Base-by-base conservation (phyloP, 92 coral and sea anemone species). In the Montipora capitata region DNA sequence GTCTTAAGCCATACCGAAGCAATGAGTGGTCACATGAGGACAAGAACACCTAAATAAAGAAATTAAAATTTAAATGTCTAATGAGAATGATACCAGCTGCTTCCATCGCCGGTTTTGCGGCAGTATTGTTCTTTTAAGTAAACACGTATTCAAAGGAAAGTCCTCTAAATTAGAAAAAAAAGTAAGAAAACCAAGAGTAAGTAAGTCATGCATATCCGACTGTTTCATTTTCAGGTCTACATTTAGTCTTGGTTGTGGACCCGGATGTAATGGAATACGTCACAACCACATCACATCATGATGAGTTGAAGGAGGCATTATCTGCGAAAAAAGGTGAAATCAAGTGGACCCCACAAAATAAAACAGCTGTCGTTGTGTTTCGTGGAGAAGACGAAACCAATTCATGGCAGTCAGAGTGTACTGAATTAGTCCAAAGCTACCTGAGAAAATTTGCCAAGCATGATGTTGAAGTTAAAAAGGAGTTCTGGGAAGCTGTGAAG, bases 211-310 rank as follows among this genome's bases (percentile, higher is more conserved):
- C 0, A 27, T 27, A 27, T 27, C 35, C 35, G 1, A 27, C 35
- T 27, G 35, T 27, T 27, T 48, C 52, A 9, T 48, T 5, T 48
- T 5, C 6, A 14, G 41, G 38, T 27, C 91, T 74, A 76, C 69
- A 84, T 18, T 52, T 89, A 7, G 52, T 54, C 51, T 66, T 91
- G 71, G 86, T 14, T 51, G 98, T 95, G 9, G 98, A 95, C 77
- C 40, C 89, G 42, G 93, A 93, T 61, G 82, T 87, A 35, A 95
- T 95, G 98, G 91, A 85, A 69, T 91, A 78, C 88, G 74, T 93
- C 35, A 84, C 78, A 44, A 52, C 69, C 10, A 76, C 92, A n/a
- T 39, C 39, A 4, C 78, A 72, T 41, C 44, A 54, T 17, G 84
- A 57, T 35, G 75, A 93, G 35, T 71, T 93, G 1, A 87, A 78